Conservation (phyloP, 2,113 vertebrate species). For the Lophochroa leadbeateri region DNA sequence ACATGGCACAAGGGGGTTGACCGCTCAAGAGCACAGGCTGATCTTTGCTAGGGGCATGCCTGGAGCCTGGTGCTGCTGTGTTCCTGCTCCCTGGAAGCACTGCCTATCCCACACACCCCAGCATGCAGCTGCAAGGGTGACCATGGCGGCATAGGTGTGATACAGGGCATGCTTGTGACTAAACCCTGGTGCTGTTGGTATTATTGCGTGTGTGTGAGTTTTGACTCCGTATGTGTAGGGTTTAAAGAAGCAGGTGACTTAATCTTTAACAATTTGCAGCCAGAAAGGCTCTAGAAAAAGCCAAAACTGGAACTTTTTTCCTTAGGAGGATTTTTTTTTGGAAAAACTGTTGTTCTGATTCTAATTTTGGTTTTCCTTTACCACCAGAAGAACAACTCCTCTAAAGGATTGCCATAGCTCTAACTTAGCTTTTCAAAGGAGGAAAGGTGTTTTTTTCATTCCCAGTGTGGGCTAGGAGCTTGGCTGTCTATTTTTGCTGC, state of each 20-base stretch:
- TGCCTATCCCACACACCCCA: background rate
- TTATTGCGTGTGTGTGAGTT: background rate
- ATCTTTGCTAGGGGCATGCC: background rate
- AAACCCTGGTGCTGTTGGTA: background rate
- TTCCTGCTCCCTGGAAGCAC: background rate
- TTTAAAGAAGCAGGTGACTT: background rate
- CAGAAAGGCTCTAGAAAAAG: background rate
- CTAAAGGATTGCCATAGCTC: background rate
- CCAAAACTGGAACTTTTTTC: background rate
- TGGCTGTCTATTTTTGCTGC: background rate
- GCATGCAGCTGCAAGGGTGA: background rate
- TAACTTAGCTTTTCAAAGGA: background rate
- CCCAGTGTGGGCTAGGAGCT: background rate
- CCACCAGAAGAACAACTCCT: background rate
- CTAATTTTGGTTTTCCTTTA: background rate
- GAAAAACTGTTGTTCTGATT: background rate
- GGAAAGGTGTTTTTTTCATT: background rate
- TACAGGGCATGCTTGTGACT: background rate
- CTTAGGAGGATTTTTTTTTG: background rate
- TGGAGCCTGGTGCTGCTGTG: background rate
- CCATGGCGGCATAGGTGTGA: fast-evolving
- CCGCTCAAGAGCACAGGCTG: background rate
- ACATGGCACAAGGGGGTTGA: background rate
- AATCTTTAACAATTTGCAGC: background rate
- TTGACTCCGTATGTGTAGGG: fast-evolving